These are phyloP conservation scores for Drosophila parabipectinata DNA, from an alignment of 1,140 invertebrate species.

Conservation along the genomic window DNA sequence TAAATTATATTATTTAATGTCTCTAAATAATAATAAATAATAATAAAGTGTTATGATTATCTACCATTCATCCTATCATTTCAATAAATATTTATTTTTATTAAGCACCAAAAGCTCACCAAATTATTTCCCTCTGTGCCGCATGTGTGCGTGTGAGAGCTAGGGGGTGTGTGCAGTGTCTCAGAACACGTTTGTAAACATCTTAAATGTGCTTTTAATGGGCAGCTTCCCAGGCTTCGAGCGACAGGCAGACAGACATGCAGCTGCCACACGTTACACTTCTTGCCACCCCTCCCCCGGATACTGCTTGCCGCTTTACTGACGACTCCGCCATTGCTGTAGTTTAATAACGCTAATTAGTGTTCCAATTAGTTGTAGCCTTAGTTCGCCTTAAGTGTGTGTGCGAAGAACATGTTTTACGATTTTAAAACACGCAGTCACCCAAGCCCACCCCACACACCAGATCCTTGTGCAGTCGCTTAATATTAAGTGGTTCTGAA, in stretches of 20 bases:
- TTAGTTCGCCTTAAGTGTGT: conserved; percentile 48
- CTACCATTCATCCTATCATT: no score
- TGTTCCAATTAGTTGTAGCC: conserved; percentile 76
- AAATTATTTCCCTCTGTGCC: conserved; percentile 7
- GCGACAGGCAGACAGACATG: conserved; percentile 30
- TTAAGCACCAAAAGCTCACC: no score
- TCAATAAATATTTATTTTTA: no score
- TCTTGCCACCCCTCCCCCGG: neutral
- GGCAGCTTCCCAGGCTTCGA: conserved; percentile 57
- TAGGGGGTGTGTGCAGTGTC: conserved; percentile 50
- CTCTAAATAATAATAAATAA: no score
- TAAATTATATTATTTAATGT: no score
- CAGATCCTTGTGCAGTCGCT: conserved; percentile 40
- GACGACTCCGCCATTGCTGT: conserved; percentile 46
- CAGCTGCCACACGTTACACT: conserved; percentile 43
- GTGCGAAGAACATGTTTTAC: conserved; percentile 49
- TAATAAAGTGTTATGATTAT: no score
- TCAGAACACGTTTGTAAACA: conserved; percentile 80
- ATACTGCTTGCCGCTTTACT: conserved; percentile 9
- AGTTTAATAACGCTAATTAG: conserved; percentile 82
- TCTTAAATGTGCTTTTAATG: conserved; percentile 83
- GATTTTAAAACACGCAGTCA: conserved; percentile 59
- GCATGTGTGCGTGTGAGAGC: conserved; percentile 6
- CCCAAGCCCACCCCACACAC: neutral
- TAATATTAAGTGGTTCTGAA: conserved; percentile 52